phyloP scores from a whole-genome alignment of 2,113 vertebrate species.

The Mirounga angustirostris region DNA sequence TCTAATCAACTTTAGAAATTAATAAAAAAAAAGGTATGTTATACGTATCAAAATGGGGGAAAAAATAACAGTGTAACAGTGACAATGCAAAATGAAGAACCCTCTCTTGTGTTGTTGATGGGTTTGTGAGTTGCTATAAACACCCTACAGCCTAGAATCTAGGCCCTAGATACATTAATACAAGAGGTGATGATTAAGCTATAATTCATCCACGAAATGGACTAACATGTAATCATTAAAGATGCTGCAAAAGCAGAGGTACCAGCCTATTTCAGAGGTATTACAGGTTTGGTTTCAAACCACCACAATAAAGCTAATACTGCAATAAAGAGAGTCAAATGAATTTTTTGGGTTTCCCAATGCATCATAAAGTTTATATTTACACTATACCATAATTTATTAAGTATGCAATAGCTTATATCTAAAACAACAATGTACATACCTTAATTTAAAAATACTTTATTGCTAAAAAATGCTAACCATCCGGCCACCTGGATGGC shows the following conservation, averaged over 20 bases:
- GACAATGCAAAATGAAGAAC: background rate
- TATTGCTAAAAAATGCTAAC: background rate
- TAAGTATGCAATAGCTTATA: background rate
- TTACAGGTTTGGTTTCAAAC: background rate
- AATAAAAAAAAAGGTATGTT: background rate
- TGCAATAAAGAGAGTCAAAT: background rate
- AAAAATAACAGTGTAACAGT: background rate
- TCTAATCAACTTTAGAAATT: background rate
- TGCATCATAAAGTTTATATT: background rate
- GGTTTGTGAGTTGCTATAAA: background rate
- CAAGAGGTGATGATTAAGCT: background rate
- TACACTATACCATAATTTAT: background rate
- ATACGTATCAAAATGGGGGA: background rate
- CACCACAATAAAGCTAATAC: background rate
- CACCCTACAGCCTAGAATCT: background rate
- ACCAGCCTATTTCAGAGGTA: background rate
- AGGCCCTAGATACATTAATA: background rate
- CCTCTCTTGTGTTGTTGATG: background rate
- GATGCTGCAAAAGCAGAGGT: background rate
- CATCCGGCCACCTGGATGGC: background rate
- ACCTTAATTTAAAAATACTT: no score
- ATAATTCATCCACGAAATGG: background rate
- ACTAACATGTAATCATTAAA: background rate
- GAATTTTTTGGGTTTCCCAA: background rate
- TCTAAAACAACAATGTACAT: background rate